These are phyloP conservation scores for Psilanteris sp. DNA, from an alignment of 1,140 invertebrate genomes.

Conservation along the genomic window DNA sequence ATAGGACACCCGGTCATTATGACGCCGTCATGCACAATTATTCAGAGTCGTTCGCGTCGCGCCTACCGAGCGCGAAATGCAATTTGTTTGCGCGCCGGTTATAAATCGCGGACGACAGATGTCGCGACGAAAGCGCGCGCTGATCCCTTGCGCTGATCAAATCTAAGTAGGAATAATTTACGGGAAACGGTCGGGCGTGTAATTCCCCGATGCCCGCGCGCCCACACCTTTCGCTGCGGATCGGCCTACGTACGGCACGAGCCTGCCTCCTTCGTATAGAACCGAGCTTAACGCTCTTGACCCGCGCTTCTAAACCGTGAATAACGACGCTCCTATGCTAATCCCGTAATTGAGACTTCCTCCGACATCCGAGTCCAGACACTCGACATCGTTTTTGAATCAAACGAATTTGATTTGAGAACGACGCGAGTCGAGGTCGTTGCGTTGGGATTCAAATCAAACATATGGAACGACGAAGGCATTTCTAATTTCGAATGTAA, in stretches of 20 bases:
- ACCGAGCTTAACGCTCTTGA: constrained; percentile 43
- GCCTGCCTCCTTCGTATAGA: constrained; percentile 8
- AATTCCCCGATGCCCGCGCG: constrained; percentile 14
- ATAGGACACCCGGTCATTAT: constrained; percentile 22
- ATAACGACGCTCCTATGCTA: constrained; percentile 47
- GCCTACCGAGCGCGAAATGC: not conserved
- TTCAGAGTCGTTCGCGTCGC: constrained; percentile 6
- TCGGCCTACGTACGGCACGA: constrained; percentile 35
- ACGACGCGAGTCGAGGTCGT: too few relatives aligned
- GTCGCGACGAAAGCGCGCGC: constrained; percentile 11
- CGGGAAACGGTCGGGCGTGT: not conserved
- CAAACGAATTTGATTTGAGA: constrained; percentile 1
- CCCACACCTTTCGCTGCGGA: not conserved
- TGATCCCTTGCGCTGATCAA: constrained; percentile 17
- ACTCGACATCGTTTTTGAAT: constrained; percentile 37
- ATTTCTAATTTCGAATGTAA: too few relatives aligned
- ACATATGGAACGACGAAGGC: too few relatives aligned
- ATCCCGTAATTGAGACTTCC: constrained; percentile 53
- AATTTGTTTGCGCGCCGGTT: constrained; percentile 15
- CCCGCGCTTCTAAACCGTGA: constrained; percentile 46
- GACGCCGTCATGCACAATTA: constrained; percentile 21
- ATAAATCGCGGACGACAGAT: constrained; percentile 30
- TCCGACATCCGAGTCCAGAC: constrained; percentile 14
- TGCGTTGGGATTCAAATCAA: too few relatives aligned
- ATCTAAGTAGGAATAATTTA: constrained; percentile 17